A percentile compares a stretch with the other conserved stretches of the same genome.
Conservation (phyloP, 2,113 vertebrate genomes). For the Oreochromis niloticus region DNA sequence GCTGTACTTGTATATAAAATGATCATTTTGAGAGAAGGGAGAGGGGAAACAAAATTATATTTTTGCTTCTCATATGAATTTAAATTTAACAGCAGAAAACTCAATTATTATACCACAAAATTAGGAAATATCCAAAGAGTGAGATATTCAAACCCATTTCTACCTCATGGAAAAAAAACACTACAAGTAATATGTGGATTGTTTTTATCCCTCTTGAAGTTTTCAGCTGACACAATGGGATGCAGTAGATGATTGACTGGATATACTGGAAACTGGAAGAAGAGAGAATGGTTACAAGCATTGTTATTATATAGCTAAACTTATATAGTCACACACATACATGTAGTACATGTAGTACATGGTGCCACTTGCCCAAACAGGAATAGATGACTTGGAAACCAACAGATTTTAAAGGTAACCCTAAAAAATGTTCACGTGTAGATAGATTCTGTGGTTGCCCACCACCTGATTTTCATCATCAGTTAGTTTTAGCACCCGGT, state of each 20-base stretch:
- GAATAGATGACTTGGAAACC: neutral
- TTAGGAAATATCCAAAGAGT: neutral
- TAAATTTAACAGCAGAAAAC: neutral
- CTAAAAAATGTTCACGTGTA: neutral
- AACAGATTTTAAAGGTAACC: neutral
- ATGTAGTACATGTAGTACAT: neutral
- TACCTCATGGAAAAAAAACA: neutral
- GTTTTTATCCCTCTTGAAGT: neutral
- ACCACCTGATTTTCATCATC: neutral
- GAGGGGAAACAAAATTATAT: neutral
- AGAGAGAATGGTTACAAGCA: neutral
- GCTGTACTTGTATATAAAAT: neutral
- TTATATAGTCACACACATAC: neutral
- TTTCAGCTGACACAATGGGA: neutral
- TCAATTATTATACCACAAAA: neutral
- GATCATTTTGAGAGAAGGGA: neutral
- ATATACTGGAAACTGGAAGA: neutral
- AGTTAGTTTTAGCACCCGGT: neutral
- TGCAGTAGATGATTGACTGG: neutral
- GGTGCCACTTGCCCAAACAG: neutral
- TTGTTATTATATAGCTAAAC: neutral
- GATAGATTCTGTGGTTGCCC: neutral
- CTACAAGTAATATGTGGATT: neutral
- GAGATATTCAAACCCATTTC: neutral
- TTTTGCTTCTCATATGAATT: neutral